Conservation (phyloP, 2,113 vertebrate species). For the Eclectus roratus region DNA sequence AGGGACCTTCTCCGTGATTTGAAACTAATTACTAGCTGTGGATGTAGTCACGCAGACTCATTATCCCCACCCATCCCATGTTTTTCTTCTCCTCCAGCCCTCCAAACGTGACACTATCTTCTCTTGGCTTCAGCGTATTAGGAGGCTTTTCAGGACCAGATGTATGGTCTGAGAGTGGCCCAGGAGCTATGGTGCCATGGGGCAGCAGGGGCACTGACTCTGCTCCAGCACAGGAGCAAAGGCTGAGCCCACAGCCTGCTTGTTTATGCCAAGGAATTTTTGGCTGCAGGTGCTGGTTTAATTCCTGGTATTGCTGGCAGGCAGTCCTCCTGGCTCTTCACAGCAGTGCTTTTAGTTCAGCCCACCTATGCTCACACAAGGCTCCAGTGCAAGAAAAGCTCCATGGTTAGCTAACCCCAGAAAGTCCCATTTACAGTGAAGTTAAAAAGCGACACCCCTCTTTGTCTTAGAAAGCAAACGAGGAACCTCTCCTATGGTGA, state of each 20-base stretch:
- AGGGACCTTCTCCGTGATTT: neutral
- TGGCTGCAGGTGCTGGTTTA: neutral
- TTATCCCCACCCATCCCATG: neutral
- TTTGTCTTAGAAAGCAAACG: neutral
- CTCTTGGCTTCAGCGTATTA: neutral
- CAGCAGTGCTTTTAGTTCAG: neutral
- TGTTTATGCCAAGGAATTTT: neutral
- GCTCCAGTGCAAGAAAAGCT: neutral
- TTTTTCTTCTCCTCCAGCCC: neutral
- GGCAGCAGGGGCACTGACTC: neutral
- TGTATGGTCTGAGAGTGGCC: fast-evolving
- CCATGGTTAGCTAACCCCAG: neutral
- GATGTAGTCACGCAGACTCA: neutral
- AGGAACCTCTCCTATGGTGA: neutral
- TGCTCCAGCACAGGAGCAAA: neutral
- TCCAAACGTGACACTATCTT: neutral
- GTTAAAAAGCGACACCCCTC: neutral
- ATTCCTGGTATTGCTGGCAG: conserved; percentile 23
- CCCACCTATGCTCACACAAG: neutral
- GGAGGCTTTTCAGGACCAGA: neutral
- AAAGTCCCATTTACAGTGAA: neutral
- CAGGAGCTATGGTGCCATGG: neutral
- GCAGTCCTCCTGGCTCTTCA: neutral
- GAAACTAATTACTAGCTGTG: conserved; percentile 28
- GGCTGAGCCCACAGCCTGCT: neutral